These are phyloP conservation scores for Thamnophis sirtalis DNA, from an alignment of 2,113 vertebrate genomes.

Conservation along the genomic window DNA sequence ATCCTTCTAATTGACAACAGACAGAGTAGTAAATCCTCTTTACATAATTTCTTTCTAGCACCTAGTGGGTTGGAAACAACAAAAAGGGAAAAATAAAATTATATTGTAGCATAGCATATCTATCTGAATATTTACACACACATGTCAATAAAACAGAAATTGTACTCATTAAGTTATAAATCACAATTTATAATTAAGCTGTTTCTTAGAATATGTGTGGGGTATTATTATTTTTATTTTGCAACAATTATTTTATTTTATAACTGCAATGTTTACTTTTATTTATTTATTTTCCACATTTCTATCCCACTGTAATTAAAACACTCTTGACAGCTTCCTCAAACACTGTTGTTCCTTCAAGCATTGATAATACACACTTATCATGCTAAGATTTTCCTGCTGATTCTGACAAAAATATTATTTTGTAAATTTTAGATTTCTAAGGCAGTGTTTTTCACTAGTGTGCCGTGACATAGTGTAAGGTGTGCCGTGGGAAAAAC, in stretches of 20 bases:
- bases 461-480: too few species aligned
- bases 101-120: neutral
- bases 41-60: neutral
- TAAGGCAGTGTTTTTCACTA: too few species aligned
- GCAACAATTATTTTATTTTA: neutral
- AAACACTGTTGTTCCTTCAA: neutral
- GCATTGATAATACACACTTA: neutral
- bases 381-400: neutral
- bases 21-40: neutral
- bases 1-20: neutral
- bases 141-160: neutral
- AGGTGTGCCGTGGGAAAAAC: too few species aligned
- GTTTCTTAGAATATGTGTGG: neutral
- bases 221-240: neutral
- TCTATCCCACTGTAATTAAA: neutral
- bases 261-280: neutral
- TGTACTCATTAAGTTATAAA: neutral
- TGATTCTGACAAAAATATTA: neutral
- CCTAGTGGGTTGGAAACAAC: neutral
- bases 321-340: neutral
- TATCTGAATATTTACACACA: neutral
- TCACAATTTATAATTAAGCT: neutral
- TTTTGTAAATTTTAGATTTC: neutral
- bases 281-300: neutral
- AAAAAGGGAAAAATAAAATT: neutral